These are phyloP conservation scores for Acyrthosiphon pisum DNA, from an alignment of 1,140 invertebrate species.

Conservation along the genomic window DNA sequence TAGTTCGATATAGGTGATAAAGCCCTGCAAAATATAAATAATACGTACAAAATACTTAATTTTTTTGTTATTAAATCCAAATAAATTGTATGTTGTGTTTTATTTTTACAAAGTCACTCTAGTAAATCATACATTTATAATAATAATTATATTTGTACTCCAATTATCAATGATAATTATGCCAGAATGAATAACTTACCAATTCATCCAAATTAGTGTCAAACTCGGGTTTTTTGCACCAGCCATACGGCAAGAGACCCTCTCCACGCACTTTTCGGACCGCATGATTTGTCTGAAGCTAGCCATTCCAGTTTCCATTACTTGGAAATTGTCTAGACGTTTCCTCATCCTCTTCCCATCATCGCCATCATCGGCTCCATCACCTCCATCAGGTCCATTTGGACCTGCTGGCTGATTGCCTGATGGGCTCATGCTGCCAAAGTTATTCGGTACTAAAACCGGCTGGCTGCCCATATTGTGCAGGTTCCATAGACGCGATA, in stretches of 20 bases:
- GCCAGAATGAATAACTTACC: not conserved
- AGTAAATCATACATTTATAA: no score
- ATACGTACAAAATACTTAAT: not conserved
- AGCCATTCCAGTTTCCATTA: not conserved
- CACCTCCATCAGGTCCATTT: no score
- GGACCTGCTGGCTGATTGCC: no score
- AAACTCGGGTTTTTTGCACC: slow-evolving; percentile 25
- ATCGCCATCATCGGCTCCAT: not conserved
- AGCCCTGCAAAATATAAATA: not conserved
- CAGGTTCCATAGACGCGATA: not conserved
- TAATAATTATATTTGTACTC: not conserved
- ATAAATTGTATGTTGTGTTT: not conserved
- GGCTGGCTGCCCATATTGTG: not conserved
- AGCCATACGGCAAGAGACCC: slow-evolving; percentile 24
- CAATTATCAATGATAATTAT: not conserved
- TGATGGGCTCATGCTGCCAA: not conserved
- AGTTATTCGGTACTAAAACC: slow-evolving; percentile 2
- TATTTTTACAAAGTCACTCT: not conserved
- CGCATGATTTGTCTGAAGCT: not conserved
- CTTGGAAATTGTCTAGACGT: not conserved
- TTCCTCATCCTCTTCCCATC: not conserved
- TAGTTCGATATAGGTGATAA: slow-evolving; percentile 5
- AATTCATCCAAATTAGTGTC: not conserved
- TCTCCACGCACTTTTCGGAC: slow-evolving; percentile 6
- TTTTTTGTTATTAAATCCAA: not conserved